phyloP scores from a whole-genome alignment of 2,797 vertebrate genomes.

The Cryptoblepharus egeriae region DNA sequence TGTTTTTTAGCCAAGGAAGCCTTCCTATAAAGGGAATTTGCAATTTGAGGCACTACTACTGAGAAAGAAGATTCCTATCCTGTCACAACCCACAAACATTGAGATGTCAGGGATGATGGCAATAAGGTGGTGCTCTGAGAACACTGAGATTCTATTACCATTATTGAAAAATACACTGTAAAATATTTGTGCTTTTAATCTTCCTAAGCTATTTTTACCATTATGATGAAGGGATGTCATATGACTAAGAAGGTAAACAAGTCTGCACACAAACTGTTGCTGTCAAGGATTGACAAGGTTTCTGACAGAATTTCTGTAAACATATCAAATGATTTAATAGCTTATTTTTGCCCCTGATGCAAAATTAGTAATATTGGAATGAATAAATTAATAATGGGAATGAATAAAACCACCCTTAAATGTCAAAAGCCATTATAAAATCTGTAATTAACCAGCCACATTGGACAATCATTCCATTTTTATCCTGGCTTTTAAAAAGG shows the following conservation, averaged over 20 bases:
- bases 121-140: too few species aligned
- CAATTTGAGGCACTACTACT: too few species aligned
- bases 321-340: not conserved
- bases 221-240: not conserved
- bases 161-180: not conserved
- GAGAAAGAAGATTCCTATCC: too few species aligned
- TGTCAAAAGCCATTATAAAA: not conserved
- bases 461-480: not conserved
- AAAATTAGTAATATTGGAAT: not conserved
- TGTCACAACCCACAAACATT: too few species aligned
- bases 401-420: not conserved
- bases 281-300: not conserved
- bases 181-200: not conserved
- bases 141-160: not conserved
- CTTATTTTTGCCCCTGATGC: not conserved
- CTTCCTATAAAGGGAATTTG: too few species aligned
- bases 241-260: not conserved
- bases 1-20: too few species aligned
- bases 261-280: not conserved
- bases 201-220: not conserved
- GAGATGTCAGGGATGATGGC: too few species aligned
- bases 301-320: not conserved
- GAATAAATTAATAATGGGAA: not conserved
- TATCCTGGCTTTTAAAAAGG: not conserved
- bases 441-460: slow-evolving; percentile 18